A percentile compares a stretch with the other conserved stretches of the same genome.
These are phyloP conservation scores for Syngnathus typhle DNA, from an alignment of 2,113 vertebrate species.

Conservation along the genomic window DNA sequence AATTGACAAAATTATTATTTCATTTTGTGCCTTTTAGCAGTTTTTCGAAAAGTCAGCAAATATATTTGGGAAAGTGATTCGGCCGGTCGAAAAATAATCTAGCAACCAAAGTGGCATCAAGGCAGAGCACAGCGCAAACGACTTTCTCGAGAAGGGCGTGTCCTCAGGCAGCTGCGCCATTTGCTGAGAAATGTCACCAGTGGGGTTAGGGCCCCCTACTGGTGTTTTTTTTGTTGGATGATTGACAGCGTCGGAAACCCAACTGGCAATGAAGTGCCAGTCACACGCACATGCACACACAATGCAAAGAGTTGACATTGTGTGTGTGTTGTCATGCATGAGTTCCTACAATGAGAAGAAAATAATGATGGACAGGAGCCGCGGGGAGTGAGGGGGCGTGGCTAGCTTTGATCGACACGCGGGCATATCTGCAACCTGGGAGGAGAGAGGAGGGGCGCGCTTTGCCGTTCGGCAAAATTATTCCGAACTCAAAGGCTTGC, in stretches of 20 bases:
- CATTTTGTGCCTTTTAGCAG: too few species aligned
- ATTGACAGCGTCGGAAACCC: conserved; percentile 55
- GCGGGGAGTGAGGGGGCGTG: conserved; percentile 46
- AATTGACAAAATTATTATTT: too few species aligned
- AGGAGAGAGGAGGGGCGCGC: too few species aligned
- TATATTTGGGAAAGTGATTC: too few species aligned
- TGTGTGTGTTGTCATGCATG: not conserved
- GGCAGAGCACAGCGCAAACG: not conserved
- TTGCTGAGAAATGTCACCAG: not conserved
- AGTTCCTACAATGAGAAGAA: conserved; percentile 35
- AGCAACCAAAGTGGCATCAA: too few species aligned
- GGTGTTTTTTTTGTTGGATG: conserved; percentile 50
- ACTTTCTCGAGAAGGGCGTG: not conserved
- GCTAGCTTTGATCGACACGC: conserved; percentile 41
- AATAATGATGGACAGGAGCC: conserved; percentile 45
- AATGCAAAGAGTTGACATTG: not conserved
- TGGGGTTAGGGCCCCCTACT: conserved; percentile 40
- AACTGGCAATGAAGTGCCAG: conserved; percentile 34
- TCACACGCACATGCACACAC: conserved; percentile 18
- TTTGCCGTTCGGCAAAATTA: too few species aligned
- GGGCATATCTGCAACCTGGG: conserved; percentile 14
- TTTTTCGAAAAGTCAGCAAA: too few species aligned
- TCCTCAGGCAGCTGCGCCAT: not conserved
- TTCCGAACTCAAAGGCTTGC: too few species aligned
- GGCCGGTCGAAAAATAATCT: too few species aligned